Conservation (phyloP, 2,888 invertebrate species). For the Tipula lateralis region DNA sequence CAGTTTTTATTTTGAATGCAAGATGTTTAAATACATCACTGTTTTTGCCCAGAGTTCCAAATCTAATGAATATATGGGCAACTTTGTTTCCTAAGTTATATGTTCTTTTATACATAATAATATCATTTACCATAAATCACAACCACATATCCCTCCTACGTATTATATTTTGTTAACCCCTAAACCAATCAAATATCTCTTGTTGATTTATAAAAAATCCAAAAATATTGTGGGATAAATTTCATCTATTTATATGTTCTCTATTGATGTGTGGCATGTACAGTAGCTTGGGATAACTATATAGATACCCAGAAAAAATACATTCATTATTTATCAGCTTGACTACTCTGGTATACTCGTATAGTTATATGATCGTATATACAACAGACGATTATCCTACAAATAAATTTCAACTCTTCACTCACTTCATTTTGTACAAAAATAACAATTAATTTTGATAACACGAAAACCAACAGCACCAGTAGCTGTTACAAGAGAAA, state of each 20-base stretch:
- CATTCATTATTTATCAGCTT: slow-evolving; percentile 19
- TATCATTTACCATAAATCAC: background rate
- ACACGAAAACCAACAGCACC: slow-evolving; percentile 19
- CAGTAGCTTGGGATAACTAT: background rate
- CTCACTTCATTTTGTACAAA: slow-evolving; percentile 9
- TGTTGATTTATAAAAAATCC: background rate
- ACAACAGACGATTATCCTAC: background rate
- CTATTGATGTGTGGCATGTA: background rate
- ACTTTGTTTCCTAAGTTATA: no score
- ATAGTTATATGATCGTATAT: background rate
- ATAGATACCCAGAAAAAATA: background rate
- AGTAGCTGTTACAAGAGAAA: background rate
- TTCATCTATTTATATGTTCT: background rate
- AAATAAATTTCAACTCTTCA: slow-evolving; percentile 24
- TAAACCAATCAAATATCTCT: background rate
- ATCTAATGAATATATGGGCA: no score
- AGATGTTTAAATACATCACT: no score
- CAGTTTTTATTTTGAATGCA: no score
- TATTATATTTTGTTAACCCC: background rate
- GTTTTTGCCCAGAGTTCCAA: no score
- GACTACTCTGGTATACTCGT: background rate
- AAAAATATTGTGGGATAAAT: background rate
- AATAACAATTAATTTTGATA: slow-evolving; percentile 24
- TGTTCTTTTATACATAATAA: no score
- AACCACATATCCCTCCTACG: background rate